Percentiles rank a stretch among this genome's conserved stretches.
phyloP scores from a whole-genome alignment of 1,140 invertebrate species.

The Ephestia elutella region DNA sequence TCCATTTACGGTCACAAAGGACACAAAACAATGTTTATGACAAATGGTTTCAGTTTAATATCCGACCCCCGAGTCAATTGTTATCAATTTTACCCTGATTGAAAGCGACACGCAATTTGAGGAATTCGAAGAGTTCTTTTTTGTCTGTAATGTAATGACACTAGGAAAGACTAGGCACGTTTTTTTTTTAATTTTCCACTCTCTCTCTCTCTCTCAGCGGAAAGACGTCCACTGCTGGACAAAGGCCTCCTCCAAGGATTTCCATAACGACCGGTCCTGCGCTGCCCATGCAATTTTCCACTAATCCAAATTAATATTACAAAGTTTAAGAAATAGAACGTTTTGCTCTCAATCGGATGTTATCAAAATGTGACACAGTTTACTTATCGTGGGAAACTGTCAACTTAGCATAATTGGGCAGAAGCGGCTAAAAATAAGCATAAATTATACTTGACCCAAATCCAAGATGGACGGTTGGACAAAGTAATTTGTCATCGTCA shows the following conservation, averaged over 20 bases:
- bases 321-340: no score
- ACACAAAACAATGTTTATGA: background rate
- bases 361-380: background rate
- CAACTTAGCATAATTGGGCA: background rate
- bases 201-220: no score
- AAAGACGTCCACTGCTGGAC: no score
- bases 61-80: background rate
- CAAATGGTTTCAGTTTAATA: background rate
- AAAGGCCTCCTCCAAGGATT: no score
- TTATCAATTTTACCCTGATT: background rate
- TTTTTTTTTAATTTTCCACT: background rate
- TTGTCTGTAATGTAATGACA: background rate
- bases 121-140: background rate
- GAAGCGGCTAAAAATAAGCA: background rate
- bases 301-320: no score
- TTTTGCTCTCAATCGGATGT: background rate
- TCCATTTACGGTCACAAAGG: background rate
- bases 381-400: background rate
- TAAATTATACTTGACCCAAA: background rate
- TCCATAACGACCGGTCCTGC: no score
- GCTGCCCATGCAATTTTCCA: no score
- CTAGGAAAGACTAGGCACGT: no score
- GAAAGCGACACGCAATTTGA: background rate
- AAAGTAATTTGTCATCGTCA: conserved; percentile 1
- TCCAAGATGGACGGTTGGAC: background rate